Base-by-base conservation (phyloP, 2,113 vertebrate genomes). In the Nothobranchius kuhntae region DNA sequence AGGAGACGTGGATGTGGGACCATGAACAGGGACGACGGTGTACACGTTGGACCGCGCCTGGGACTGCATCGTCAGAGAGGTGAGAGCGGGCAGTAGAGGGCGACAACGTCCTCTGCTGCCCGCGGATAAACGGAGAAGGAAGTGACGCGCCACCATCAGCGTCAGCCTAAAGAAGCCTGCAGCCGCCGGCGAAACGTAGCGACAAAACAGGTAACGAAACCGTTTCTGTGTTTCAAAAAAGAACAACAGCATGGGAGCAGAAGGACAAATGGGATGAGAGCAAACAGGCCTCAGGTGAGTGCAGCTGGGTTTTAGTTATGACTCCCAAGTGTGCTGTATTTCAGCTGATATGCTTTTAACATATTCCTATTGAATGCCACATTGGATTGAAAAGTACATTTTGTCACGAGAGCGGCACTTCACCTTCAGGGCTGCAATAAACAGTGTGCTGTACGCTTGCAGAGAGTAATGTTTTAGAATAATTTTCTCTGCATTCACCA, bases 281-380 rank as follows among this genome's bases (percentile, higher is more conserved):
- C 48, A 56, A 51, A 61, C 61, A 40, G 59, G 63, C 58, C 48
- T 64, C 70, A 63, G 83, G 73, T 82, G 62, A 82, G 78, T 80
- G 80, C 52, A 13, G 21, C 64, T 51, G 45, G 38, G 17, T 80
- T 84, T 73, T 47, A 61, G 36, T 76, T 65, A 62, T 48, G 47
- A 53, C 38, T 77, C 7, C 13, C 64, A 30, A 73, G 75, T 61
- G 77, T 14, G 73, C 73, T 83, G 69, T 81, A 82, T 84, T 80
- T 76, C 68, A 64, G n/a, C 66, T 54, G 63, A 83, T 83, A 58
- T 71, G 65, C 71, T 83, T 86, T 80, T 81, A 72, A 75, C 73
- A 63, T 73, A 48, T 68, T 65, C 71, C 73, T 69, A 67, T 81
- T 64, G 46, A 79, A 77, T n/a, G 66, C 45, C 67, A 57, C 64